Evolutionary conservation across 2,113 vertebrate genomes (phyloP).

Genomic region (Amia ocellicauda): DNA sequence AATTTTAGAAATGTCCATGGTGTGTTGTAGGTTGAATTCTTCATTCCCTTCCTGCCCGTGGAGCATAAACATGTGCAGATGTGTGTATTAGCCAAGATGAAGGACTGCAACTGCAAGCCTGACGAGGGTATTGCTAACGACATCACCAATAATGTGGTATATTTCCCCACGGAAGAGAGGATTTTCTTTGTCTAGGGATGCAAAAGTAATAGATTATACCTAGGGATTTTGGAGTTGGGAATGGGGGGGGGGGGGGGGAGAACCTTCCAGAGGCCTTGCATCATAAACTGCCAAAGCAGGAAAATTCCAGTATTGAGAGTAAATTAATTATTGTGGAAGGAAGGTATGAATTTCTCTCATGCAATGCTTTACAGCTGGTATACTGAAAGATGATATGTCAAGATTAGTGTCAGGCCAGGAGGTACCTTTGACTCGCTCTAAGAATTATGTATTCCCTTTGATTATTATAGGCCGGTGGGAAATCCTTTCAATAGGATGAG

Average conservation of each 20-base stretch:
- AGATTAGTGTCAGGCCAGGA: too few species aligned
- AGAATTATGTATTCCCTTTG: too few species aligned
- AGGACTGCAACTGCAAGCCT: constrained; percentile 38
- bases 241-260: too few species aligned
- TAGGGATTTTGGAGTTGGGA: constrained; percentile 21
- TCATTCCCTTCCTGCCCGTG: constrained; percentile 89
- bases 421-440: too few species aligned
- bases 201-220: constrained; percentile 82
- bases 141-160: constrained; percentile 78
- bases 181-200: constrained; percentile 89
- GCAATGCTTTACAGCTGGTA: too few species aligned
- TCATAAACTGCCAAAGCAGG: background rate
- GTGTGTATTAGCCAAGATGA: constrained; percentile 77
- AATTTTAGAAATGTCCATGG: too few species aligned
- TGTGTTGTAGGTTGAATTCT: constrained; percentile 74
- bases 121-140: constrained; percentile 57
- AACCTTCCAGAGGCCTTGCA: too few species aligned
- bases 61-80: constrained; percentile 84
- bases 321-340: too few species aligned
- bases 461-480: too few species aligned
- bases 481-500: too few species aligned
- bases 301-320: background rate
- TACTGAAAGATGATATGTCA: too few species aligned
- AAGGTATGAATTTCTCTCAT: too few species aligned
- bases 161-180: constrained; percentile 82